Percentiles rank a stretch among this genome's conserved stretches.
Conservation (phyloP, 2,113 vertebrate genomes). For the Neomonachus schauinslandi region DNA sequence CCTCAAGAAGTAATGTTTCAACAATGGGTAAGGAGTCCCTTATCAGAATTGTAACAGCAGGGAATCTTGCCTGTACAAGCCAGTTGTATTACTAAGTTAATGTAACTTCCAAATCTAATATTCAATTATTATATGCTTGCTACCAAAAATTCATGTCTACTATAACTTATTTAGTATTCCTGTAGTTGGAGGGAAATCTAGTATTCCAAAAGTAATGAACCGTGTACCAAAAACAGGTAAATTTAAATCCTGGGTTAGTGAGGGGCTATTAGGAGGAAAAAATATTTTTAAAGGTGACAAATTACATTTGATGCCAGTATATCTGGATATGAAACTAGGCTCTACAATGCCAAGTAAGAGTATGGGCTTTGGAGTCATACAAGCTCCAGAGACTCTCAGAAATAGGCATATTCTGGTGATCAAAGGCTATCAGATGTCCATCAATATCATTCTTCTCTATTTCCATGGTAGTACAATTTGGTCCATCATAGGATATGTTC, state of each 20-base stretch:
- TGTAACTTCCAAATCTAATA: neutral
- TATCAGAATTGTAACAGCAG: neutral
- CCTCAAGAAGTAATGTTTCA: neutral
- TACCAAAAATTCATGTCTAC: neutral
- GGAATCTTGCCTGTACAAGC: neutral
- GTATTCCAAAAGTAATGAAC: neutral
- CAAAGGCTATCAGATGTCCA: neutral
- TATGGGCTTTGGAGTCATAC: neutral
- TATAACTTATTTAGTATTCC: neutral
- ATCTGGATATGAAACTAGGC: neutral
- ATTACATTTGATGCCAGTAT: neutral
- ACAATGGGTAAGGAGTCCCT: neutral
- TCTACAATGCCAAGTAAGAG: neutral
- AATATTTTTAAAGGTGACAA: neutral
- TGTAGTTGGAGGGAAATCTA: neutral
- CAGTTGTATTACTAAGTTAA: neutral
- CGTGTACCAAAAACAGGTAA: neutral
- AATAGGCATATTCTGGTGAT: neutral
- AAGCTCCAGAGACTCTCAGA: neutral
- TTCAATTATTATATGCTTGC: neutral
- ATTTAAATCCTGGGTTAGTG: neutral
- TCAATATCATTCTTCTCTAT: neutral
- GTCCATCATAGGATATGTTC: neutral
- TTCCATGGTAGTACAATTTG: neutral
- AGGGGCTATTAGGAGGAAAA: neutral